Percentiles rank a stretch among this genome's conserved stretches.
These are phyloP conservation scores for Dione vanillae DNA, from an alignment of 2,888 invertebrate species.

Conservation along the genomic window DNA sequence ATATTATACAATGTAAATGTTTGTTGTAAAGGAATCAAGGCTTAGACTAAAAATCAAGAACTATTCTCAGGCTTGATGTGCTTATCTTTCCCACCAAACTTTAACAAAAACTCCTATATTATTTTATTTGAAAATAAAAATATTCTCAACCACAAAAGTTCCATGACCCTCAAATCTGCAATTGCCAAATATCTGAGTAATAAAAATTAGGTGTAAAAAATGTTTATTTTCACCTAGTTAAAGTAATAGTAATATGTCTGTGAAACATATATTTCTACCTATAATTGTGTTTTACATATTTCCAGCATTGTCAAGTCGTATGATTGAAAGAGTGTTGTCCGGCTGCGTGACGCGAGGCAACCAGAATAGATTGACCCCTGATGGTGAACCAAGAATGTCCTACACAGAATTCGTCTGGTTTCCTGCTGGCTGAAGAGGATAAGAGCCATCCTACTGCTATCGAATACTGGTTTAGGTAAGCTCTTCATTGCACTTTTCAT, in stretches of 20 bases:
- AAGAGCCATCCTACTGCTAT: conserved; percentile 97
- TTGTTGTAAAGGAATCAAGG: no score
- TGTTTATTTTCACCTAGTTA: neutral
- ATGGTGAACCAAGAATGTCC: conserved; percentile 93
- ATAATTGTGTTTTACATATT: conserved; percentile 42
- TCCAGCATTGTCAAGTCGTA: conserved; percentile 96
- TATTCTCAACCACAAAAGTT: no score
- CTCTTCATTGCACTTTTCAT: no score
- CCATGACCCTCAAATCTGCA: no score
- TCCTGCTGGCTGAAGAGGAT: conserved; percentile 99
- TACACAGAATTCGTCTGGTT: conserved; percentile 99
- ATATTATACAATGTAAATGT: no score
- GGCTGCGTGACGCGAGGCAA: conserved; percentile 96
- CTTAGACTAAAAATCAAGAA: no score
- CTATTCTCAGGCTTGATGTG: no score
- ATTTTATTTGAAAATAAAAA: no score
- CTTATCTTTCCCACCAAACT: no score
- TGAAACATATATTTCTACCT: neutral
- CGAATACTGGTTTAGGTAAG: conserved; percentile 94
- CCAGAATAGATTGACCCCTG: conserved; percentile 78
- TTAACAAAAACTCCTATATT: neutral
- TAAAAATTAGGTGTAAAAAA: no score
- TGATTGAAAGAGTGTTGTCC: conserved; percentile 98
- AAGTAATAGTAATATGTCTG: no score
- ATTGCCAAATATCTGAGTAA: no score